Evolutionary conservation across 1,140 invertebrate species (phyloP).

Genomic region (Drosophila kikkawai): DNA sequence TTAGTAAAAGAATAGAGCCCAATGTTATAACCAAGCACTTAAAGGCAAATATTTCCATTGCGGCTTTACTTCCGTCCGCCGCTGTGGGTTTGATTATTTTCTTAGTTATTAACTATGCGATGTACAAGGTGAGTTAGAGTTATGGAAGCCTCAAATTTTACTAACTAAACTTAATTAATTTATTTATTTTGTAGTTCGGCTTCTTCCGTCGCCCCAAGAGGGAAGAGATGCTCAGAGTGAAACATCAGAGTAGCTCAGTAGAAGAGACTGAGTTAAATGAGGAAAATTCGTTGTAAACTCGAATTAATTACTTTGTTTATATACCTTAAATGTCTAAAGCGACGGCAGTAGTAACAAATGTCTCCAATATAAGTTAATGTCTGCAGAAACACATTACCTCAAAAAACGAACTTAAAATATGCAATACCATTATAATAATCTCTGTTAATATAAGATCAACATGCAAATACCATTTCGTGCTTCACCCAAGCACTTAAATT

Average conservation of each 20-base stretch:
- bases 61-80: constrained; percentile 64
- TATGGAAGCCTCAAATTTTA: background rate
- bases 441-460: no score
- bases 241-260: constrained; percentile 57
- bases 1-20: constrained; percentile 63
- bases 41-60: constrained; percentile 46
- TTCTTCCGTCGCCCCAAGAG: constrained; percentile 77
- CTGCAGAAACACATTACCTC: no score
- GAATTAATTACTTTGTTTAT: background rate
- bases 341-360: background rate
- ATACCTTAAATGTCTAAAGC: no score
- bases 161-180: no score
- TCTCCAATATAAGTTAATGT: background rate
- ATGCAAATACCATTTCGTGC: background rate
- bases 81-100: constrained; percentile 68
- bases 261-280: background rate
- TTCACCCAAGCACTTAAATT: constrained; percentile 25
- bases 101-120: constrained; percentile 58
- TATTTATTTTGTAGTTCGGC: constrained; percentile 46
- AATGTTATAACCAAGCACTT: constrained; percentile 76
- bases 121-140: constrained; percentile 67
- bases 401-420: background rate
- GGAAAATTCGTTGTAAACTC: background rate
- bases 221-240: constrained; percentile 70
- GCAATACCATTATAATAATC: background rate